A percentile compares a stretch with the other conserved stretches of the same genome.
Conservation (phyloP, 2,113 vertebrate genomes). For the Edolisoma coerulescens region DNA sequence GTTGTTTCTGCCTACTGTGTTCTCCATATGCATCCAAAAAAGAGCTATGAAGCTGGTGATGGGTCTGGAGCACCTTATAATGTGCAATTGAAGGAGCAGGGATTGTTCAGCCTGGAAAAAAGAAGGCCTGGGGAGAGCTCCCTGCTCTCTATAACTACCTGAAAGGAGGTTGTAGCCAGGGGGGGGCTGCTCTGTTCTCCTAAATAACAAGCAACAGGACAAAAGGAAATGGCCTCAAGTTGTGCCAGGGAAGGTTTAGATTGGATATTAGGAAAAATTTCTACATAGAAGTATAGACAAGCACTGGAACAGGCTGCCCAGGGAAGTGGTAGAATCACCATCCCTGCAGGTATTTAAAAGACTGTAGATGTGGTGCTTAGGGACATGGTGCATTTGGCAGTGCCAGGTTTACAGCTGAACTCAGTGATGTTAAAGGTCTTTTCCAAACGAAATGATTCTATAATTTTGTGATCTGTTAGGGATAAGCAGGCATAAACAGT, state of each 20-base stretch:
- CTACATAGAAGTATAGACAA: background rate
- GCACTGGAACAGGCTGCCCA: background rate
- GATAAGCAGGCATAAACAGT: background rate
- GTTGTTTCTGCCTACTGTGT: background rate
- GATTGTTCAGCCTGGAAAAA: background rate
- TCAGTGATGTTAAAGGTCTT: background rate
- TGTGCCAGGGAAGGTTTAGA: background rate
- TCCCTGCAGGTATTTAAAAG: background rate
- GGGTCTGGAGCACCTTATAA: background rate
- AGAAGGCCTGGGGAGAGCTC: background rate
- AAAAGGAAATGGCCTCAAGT: background rate
- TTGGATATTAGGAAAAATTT: background rate
- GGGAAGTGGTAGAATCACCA: background rate
- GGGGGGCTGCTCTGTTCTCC: background rate
- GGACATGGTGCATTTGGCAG: background rate
- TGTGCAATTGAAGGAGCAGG: background rate
- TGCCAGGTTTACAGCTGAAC: background rate
- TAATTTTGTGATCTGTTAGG: background rate
- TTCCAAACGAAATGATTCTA: background rate
- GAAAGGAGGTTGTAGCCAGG: background rate
- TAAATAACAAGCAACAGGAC: background rate
- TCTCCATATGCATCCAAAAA: background rate
- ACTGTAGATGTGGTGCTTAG: background rate
- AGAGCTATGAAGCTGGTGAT: background rate
- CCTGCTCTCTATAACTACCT: background rate